phyloP scores from a whole-genome alignment of 2,888 invertebrate genomes.

The Lamellibrachia satsuma region DNA sequence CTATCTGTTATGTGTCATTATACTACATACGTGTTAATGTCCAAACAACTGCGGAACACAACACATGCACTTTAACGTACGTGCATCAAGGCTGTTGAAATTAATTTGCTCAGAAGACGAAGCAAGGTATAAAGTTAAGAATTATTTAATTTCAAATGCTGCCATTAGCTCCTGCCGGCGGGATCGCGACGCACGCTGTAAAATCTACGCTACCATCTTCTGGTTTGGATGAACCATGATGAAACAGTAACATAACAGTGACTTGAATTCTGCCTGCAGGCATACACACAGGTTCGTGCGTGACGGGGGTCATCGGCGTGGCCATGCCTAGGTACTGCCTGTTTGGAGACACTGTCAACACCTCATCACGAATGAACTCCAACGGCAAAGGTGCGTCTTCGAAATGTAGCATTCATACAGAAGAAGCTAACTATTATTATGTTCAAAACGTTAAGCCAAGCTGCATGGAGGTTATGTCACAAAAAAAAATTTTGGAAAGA shows the following conservation, averaged over 20 bases:
- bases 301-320: background rate
- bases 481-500: too few relatives aligned
- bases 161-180: background rate
- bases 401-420: background rate
- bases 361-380: background rate
- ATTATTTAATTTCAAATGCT: background rate
- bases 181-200: background rate
- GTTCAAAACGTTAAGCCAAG: background rate
- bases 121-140: too few relatives aligned
- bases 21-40: background rate
- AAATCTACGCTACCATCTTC: background rate
- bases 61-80: background rate
- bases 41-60: background rate
- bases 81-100: background rate
- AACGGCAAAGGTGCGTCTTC: background rate
- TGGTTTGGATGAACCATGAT: background rate
- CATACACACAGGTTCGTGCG: background rate
- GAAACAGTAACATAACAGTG: background rate
- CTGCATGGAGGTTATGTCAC: background rate
- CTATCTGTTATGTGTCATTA: too few relatives aligned
- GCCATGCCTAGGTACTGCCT: background rate
- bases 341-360: background rate
- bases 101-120: background rate
- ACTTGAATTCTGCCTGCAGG: background rate
- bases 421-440: background rate